Conservation (phyloP, 1,140 invertebrate species). For the Pseudomyrmex pallidus region DNA sequence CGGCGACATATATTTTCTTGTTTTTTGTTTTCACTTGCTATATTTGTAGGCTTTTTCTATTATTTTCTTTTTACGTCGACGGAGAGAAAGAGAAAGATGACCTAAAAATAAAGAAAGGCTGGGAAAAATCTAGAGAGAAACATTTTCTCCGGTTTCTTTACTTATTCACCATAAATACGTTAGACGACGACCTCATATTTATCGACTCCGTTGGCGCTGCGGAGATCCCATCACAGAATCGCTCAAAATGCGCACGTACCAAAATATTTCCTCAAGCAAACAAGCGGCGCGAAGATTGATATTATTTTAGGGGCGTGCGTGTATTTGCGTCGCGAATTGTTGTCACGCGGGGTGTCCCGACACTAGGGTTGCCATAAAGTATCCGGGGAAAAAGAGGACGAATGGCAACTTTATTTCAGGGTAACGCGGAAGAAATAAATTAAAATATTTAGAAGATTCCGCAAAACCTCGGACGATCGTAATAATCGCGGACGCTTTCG, state of each 20-base stretch:
- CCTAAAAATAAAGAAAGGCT: constrained; percentile 45
- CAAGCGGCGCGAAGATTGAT: constrained; percentile 45
- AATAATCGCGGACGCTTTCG: no score
- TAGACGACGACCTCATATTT: constrained; percentile 39
- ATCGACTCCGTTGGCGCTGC: constrained; percentile 10
- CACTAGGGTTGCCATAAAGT: no score
- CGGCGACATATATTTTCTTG: no score
- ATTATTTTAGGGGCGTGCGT: constrained; percentile 47
- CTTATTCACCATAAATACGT: constrained; percentile 58
- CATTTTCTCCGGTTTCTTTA: constrained; percentile 24
- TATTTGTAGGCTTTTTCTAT: no score
- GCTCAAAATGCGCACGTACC: constrained; percentile 32
- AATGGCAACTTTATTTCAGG: no score
- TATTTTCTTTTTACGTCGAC: no score
- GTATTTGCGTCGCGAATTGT: constrained; percentile 26
- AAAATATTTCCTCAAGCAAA: constrained; percentile 57
- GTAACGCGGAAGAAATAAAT: no score
- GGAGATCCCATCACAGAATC: constrained; percentile 36
- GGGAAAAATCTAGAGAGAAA: not conserved
- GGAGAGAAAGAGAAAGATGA: not conserved
- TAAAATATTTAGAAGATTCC: no score
- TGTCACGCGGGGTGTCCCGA: not conserved
- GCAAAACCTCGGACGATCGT: no score
- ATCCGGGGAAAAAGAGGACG: no score
- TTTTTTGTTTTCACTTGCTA: no score